phyloP scores from a whole-genome alignment of 2,113 vertebrate species.

The Chaetodon trifascialis region DNA sequence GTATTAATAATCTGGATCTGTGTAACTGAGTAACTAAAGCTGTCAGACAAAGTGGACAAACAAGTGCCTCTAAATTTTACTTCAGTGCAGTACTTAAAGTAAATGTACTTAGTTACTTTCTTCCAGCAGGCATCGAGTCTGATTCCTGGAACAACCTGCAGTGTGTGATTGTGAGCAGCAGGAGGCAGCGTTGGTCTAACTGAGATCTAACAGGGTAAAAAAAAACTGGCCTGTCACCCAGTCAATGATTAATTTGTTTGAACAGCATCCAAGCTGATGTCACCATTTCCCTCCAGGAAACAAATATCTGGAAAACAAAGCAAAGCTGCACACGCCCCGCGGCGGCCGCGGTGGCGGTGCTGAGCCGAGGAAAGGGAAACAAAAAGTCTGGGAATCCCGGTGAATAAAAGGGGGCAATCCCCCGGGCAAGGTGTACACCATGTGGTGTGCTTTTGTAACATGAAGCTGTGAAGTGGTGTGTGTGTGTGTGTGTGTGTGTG shows the following conservation, averaged over 20 bases:
- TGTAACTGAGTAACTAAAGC: not conserved
- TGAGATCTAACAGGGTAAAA: no score
- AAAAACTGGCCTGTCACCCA: not conserved
- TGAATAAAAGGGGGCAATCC: constrained; percentile 32
- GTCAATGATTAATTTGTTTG: not conserved
- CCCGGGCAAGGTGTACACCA: not conserved
- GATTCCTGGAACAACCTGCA: not conserved
- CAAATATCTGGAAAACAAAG: not conserved
- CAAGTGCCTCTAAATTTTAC: not conserved
- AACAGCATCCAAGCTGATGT: not conserved
- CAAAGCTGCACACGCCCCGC: not conserved
- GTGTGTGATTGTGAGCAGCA: constrained; percentile 15
- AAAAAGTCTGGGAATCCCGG: constrained; percentile 60
- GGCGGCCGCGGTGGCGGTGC: no score
- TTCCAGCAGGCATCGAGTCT: not conserved
- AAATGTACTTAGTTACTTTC: not conserved
- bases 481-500: not conserved
- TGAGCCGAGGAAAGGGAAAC: constrained; percentile 37
- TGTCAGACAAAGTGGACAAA: no score
- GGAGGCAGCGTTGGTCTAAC: constrained; percentile 13
- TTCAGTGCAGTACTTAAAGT: not conserved
- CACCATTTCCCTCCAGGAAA: constrained; percentile 20
- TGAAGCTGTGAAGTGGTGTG: constrained; percentile 6
- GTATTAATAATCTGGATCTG: not conserved
- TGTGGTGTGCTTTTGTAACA: not conserved